phyloP scores from a whole-genome alignment of 30 jellyfish, hydroid and myxozoan species.

The Turritopsis dohrnii region DNA sequence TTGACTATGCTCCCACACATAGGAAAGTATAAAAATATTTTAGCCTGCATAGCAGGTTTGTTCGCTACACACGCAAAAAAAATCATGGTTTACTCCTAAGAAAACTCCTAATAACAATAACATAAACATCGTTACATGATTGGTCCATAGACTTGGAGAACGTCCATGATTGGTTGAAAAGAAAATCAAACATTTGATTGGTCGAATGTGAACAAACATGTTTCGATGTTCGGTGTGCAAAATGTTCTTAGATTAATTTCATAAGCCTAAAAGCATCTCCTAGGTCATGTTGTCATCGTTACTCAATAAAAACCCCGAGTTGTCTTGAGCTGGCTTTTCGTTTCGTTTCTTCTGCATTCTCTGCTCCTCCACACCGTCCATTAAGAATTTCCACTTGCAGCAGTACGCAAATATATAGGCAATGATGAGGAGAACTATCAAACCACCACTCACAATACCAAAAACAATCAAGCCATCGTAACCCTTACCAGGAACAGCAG shows the following conservation, averaged over 20 bases:
- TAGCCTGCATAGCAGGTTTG: neutral
- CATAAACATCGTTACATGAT: neutral
- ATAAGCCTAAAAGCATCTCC: too few species aligned
- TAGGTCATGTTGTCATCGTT: neutral
- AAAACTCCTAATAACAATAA: neutral
- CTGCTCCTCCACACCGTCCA: constrained; percentile 15
- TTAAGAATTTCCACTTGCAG: neutral
- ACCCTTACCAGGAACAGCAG: neutral
- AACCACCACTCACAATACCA: neutral
- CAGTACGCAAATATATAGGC: neutral
- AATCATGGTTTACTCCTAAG: neutral
- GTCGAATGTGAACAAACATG: neutral
- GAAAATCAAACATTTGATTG: neutral
- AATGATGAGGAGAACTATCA: neutral
- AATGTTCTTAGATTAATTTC: too few species aligned
- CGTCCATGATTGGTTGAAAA: too few species aligned
- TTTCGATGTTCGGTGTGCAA: neutral
- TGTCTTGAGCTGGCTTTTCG: neutral
- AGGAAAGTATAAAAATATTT: too few species aligned
- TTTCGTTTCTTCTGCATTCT: neutral
- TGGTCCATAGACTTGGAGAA: too few species aligned
- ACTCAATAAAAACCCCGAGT: neutral
- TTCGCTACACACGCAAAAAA: too few species aligned
- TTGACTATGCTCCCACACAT: too few species aligned
- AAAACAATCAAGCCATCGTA: neutral